These are phyloP conservation scores for Pseudachorutes palmiensis DNA, from an alignment of 1,140 invertebrate genomes.

Conservation along the genomic window DNA sequence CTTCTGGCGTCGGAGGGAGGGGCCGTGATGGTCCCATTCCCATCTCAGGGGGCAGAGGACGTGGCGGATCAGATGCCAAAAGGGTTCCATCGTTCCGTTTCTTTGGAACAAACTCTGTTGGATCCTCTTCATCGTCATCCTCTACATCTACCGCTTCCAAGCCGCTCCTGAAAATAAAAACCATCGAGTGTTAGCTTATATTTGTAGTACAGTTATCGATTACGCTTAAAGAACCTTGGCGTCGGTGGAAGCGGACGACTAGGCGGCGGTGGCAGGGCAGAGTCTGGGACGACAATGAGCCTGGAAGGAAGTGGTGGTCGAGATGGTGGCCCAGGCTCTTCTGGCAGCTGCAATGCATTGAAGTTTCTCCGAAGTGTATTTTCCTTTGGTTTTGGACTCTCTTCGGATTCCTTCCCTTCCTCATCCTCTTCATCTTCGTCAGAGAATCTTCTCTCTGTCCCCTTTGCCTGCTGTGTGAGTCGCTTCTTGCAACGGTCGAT, in stretches of 20 bases:
- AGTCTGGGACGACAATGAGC: conserved; percentile 59
- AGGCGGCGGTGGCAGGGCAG: conserved; percentile 72
- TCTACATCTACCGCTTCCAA: conserved; percentile 45
- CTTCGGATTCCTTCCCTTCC: conserved; percentile 56
- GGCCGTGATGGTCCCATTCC: conserved; percentile 75
- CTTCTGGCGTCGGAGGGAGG: conserved; percentile 83
- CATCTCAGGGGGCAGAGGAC: conserved; percentile 56
- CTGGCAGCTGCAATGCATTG: conserved; percentile 54
- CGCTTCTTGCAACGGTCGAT: conserved; percentile 94
- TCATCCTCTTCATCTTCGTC: conserved; percentile 79
- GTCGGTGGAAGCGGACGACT: conserved; percentile 53
- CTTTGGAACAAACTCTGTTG: conserved; percentile 38
- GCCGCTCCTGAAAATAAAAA: conserved; percentile 15
- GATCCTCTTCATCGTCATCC: conserved; percentile 47
- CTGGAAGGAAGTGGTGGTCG: conserved; percentile 77
- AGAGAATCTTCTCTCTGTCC: conserved; percentile 21
- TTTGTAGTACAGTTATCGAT: no score
- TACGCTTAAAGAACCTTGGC: conserved; percentile 46
- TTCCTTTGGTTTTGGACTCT: conserved; percentile 55
- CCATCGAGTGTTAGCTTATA: conserved; percentile 27
- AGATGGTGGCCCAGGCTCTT: conserved; percentile 56
- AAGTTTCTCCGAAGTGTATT: conserved; percentile 90
- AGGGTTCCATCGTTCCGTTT: conserved; percentile 80
- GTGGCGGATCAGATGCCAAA: conserved; percentile 88
- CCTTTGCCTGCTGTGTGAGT: conserved; percentile 63